Evolutionary conservation across 2,888 invertebrate genomes (phyloP).

Genomic region (Phlogophora meticulosa): DNA sequence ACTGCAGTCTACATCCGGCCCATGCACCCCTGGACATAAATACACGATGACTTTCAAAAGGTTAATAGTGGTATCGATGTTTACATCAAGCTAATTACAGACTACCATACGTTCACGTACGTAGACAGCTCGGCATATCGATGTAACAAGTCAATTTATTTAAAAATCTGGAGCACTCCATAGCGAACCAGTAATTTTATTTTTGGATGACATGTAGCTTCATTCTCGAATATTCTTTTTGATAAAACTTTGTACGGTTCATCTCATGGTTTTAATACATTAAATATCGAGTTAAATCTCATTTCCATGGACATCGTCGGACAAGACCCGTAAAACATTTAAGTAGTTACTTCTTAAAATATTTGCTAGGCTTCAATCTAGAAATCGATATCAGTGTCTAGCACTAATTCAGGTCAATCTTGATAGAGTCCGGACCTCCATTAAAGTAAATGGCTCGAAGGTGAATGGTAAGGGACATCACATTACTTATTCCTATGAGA

Average conservation of each 20-base stretch:
- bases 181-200: conserved; percentile 45
- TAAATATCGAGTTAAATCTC: background rate
- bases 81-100: conserved; percentile 42
- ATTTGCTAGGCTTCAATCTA: conserved; percentile 48
- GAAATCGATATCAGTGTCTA: conserved; percentile 64
- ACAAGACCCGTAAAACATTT: conserved; percentile 27
- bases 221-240: conserved; percentile 51
- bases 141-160: conserved; percentile 29
- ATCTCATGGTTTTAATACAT: background rate
- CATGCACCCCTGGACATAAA: conserved; percentile 79
- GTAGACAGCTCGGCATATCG: conserved; percentile 1
- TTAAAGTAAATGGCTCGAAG: conserved; percentile 73
- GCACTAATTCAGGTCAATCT: conserved; percentile 72
- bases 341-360: conserved; percentile 41
- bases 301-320: background rate
- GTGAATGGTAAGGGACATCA: conserved; percentile 69
- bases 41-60: conserved; percentile 75
- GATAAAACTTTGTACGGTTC: background rate
- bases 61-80: conserved; percentile 53
- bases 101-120: background rate
- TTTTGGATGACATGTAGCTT: conserved; percentile 33
- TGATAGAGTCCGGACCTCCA: conserved; percentile 71
- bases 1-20: conserved; percentile 79
- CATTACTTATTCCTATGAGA: conserved; percentile 71
- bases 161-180: conserved; percentile 43